phyloP scores from a whole-genome alignment of 2,888 invertebrate species.

The Rapana venosa region DNA sequence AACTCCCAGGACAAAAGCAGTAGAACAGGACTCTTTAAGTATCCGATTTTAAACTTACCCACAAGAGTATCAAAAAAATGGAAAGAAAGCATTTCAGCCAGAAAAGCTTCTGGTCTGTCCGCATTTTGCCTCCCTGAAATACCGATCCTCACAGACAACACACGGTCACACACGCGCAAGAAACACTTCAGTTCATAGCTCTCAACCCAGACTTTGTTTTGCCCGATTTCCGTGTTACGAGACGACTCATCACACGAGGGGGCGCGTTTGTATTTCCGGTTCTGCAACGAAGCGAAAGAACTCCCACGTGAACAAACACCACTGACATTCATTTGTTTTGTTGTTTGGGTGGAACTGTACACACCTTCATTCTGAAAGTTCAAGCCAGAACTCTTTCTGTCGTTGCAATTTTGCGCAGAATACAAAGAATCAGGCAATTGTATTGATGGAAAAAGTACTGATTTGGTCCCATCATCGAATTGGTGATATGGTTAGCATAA shows the following conservation, averaged over 20 bases:
- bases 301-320: not conserved
- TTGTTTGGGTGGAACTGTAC: too few relatives aligned
- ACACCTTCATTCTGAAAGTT: too few relatives aligned
- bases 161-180: not conserved
- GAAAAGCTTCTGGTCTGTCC: constrained; percentile 57
- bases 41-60: constrained; percentile 48
- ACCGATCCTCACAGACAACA: not conserved
- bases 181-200: not conserved
- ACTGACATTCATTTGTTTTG: too few relatives aligned
- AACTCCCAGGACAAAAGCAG: not conserved
- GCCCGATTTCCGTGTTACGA: constrained; percentile 56
- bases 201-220: constrained; percentile 50
- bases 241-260: constrained; percentile 50
- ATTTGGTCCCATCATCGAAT: too few relatives aligned
- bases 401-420: too few relatives aligned
- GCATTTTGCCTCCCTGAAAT: constrained; percentile 49
- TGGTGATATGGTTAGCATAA: too few relatives aligned
- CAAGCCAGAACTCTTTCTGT: too few relatives aligned
- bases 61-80: constrained; percentile 51
- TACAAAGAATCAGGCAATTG: too few relatives aligned
- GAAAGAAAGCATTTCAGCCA: constrained; percentile 52
- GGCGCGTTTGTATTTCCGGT: constrained; percentile 52
- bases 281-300: constrained; percentile 14
- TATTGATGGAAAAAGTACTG: too few relatives aligned
- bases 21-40: not conserved